phyloP scores from a whole-genome alignment of 2,888 invertebrate genomes.

The Xestia xanthographa region DNA sequence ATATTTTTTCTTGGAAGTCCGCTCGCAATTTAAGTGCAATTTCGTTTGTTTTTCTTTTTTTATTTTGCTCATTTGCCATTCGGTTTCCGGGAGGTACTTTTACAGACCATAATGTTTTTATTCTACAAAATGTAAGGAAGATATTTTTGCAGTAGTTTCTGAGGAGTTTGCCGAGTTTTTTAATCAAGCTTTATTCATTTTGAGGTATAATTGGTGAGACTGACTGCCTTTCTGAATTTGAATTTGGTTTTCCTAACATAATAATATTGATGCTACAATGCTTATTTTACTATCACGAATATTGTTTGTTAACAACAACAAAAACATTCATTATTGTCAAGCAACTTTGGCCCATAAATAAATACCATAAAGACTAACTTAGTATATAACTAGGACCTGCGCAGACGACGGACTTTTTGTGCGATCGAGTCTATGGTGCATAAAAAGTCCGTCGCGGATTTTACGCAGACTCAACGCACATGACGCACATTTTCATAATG shows the following conservation, averaged over 20 bases:
- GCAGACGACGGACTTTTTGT: too few relatives aligned
- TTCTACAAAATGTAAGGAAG: not conserved
- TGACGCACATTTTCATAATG: too few relatives aligned
- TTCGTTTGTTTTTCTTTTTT: slow-evolving; percentile 11
- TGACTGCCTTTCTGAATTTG: not conserved
- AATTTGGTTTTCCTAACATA: too few relatives aligned
- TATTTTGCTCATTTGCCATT: slow-evolving; percentile 36
- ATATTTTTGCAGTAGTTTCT: not conserved
- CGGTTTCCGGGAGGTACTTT: slow-evolving; percentile 11
- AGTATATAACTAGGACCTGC: too few relatives aligned
- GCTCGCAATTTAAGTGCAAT: slow-evolving; percentile 17
- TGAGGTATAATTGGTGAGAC: not conserved
- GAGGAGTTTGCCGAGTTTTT: not conserved
- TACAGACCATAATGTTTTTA: slow-evolving; percentile 19
- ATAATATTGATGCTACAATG: too few relatives aligned
- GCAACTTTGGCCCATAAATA: too few relatives aligned
- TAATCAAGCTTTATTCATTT: not conserved
- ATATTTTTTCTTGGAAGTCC: slow-evolving; percentile 32
- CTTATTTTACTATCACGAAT: too few relatives aligned
- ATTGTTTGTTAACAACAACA: not conserved
- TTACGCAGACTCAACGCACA: too few relatives aligned
- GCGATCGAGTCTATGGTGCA: too few relatives aligned
- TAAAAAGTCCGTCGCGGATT: too few relatives aligned
- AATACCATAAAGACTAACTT: too few relatives aligned
- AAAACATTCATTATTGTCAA: too few relatives aligned